These are phyloP conservation scores for Girardia tigrina DNA, from an alignment of 2,888 invertebrate genomes.

Conservation along the genomic window DNA sequence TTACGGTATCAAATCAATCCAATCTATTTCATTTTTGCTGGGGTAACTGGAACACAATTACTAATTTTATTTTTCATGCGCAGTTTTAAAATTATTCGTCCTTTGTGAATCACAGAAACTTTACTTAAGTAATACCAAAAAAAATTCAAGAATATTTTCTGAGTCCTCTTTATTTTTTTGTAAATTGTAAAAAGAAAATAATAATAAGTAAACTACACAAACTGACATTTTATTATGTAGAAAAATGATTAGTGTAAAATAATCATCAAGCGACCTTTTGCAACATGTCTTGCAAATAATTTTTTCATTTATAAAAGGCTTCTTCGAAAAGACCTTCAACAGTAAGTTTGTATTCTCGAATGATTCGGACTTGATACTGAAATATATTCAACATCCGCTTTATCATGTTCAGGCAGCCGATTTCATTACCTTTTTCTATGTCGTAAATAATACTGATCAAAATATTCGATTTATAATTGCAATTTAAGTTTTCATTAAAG, in stretches of 20 bases:
- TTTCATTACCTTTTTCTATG: background rate
- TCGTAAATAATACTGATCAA: constrained; percentile 5
- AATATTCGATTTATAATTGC: background rate
- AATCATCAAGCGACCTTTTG: background rate
- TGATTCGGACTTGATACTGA: background rate
- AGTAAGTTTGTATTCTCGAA: background rate
- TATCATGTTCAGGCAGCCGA: background rate
- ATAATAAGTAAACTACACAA: background rate
- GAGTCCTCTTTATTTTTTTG: too few species aligned
- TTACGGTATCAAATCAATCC: too few species aligned
- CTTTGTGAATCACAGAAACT: too few species aligned
- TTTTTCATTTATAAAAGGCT: background rate
- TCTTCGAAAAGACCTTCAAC: background rate
- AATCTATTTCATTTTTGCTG: too few species aligned
- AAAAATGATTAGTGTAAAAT: background rate
- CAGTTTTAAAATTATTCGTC: too few species aligned
- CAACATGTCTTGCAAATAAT: background rate
- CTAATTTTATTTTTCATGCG: too few species aligned
- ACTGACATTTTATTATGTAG: background rate
- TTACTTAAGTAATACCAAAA: too few species aligned
- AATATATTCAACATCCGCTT: background rate
- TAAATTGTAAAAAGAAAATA: too few species aligned
- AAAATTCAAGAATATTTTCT: too few species aligned
- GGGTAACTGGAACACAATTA: too few species aligned
- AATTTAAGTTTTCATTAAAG: background rate